Conservation (phyloP, 2,113 vertebrate genomes). For the Marcusenius ussheri region DNA sequence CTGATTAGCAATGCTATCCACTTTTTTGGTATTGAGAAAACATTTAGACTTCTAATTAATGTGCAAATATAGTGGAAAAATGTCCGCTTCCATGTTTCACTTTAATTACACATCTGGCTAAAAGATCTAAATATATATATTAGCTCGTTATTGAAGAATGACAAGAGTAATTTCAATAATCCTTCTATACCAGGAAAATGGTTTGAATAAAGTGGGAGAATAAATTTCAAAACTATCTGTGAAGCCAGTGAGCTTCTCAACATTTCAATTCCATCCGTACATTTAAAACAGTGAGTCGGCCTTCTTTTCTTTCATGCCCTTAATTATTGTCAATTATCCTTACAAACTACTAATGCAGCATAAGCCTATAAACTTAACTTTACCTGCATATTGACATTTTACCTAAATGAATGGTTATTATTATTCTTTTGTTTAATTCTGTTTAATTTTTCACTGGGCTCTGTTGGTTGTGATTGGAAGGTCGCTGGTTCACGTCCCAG, state of each 20-base stretch:
- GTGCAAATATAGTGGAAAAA: neutral
- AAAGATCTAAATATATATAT: neutral
- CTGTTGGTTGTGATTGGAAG: neutral
- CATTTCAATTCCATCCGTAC: neutral
- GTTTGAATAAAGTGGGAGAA: neutral
- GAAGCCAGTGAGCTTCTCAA: neutral
- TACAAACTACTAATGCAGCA: neutral
- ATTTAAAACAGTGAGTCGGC: neutral
- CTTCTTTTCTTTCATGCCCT: neutral
- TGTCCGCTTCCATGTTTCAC: neutral
- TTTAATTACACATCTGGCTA: neutral
- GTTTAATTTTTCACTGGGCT: neutral
- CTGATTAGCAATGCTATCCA: constrained; percentile 26
- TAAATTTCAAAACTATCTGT: neutral
- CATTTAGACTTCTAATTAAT: constrained; percentile 9
- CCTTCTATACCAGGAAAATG: neutral
- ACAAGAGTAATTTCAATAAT: neutral
- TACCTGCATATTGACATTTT: neutral
- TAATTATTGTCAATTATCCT: neutral
- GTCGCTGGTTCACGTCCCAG: neutral
- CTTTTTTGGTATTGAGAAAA: constrained; percentile 25
- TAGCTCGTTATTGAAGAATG: neutral
- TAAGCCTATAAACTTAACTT: neutral
- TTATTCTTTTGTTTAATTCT: neutral
- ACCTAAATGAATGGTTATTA: neutral